Percentiles rank a stretch among this genome's conserved stretches.
Conservation (phyloP, 2,797 vertebrate genomes). For the Falco peregrinus region DNA sequence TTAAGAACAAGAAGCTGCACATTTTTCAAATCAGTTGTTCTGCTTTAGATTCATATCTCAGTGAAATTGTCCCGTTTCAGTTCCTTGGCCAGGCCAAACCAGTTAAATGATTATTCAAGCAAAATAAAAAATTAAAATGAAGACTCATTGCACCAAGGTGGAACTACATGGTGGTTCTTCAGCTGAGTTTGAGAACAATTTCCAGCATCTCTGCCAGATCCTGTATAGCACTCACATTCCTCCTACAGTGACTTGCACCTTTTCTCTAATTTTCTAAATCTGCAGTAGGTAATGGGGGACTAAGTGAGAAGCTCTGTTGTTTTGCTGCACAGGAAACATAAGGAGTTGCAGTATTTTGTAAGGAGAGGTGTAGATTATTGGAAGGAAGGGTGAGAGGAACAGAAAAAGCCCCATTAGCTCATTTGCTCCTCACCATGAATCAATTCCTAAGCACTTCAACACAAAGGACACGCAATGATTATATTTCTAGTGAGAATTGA, state of each 20-base stretch:
- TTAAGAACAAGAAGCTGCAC: background rate
- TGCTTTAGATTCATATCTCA: background rate
- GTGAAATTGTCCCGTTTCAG: background rate
- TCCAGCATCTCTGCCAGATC: background rate
- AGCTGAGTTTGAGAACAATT: background rate
- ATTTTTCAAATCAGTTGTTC: background rate
- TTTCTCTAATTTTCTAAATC: background rate
- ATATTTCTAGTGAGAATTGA: background rate
- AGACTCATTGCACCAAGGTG: background rate
- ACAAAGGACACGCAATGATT: background rate
- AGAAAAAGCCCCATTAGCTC: background rate
- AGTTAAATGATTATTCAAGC: background rate
- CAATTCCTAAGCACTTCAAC: background rate
- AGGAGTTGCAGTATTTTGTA: background rate
- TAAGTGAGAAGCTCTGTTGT: background rate
- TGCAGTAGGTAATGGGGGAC: background rate
- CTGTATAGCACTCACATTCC: background rate
- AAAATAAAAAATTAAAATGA: background rate
- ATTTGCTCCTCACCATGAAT: background rate
- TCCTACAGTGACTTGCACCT: background rate
- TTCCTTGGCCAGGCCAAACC: background rate
- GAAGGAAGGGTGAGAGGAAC: background rate
- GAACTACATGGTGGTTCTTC: background rate
- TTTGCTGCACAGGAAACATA: background rate
- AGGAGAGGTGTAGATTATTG: background rate